Base-by-base conservation (phyloP, 1,140 invertebrate species). In the Cotesia vestalis region DNA sequence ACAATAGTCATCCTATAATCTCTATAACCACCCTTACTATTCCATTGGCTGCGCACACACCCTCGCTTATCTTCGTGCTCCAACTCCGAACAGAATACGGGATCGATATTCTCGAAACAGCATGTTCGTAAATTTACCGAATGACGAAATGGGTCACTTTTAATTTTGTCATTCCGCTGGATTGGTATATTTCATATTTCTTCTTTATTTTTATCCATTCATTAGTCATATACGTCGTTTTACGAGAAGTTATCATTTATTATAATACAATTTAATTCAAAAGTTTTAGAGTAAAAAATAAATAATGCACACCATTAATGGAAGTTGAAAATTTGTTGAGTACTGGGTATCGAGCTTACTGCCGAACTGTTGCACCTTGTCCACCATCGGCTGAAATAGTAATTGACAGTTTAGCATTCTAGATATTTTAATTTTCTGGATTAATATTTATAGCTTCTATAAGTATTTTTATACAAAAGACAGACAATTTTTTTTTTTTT, bases 101-200 rank as follows among this genome's bases (percentile, higher is more conserved):
- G 74, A 73, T 80, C 78, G 78, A 80, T 80, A 80, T 77, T 76
- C 53, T 76, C 66, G 68, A 75, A 77, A 77, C 68, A 75, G 68
- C 71, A 70, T 73, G 75, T 62, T 76, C 72, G 75, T 60, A 71
- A 20, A 71, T 76, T 74, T 63, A 69, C 57, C 46, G 66, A 60
- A 69, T 76, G 73, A 75, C 73, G 69, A 77, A 77, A 53, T 59
- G 66, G 53, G 75, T 75, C 69, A 78, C 77, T 77, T 76, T 60
- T 20, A 34, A 69, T 71, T 73, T 17, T 17, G 6, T 35, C 68
- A 71, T 64, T 60, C 35, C 59, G 9, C 27, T 27, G 27, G 27
- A 27, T 27, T 27, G 27, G 27, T 27, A 27, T 27, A 27, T 27
- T 27, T 27, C 27, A 27, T 27, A 27, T 27, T 27, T 27, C 5